A percentile compares a stretch with the other conserved stretches of the same genome.
Evolutionary conservation across 1,140 invertebrate genomes (phyloP).

Genomic region (Cyrtorhinus lividipennis): DNA sequence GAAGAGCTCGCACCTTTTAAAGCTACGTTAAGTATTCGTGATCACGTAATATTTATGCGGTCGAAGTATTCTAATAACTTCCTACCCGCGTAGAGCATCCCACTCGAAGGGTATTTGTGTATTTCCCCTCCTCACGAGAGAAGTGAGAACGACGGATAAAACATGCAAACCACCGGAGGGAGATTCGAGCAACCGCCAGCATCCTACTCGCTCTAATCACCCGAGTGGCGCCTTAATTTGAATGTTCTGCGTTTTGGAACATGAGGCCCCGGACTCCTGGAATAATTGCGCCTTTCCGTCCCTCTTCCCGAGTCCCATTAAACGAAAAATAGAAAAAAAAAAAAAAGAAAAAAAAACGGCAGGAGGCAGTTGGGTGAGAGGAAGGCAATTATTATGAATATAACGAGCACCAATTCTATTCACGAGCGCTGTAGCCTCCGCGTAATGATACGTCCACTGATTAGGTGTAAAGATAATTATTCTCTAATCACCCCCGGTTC

Average conservation of each 20-base stretch:
- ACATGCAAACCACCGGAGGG: neutral
- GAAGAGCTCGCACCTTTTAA: no score
- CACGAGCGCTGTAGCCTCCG: neutral
- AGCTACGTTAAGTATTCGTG: neutral
- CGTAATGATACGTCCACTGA: neutral
- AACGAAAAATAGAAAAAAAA: neutral
- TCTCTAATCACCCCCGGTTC: neutral
- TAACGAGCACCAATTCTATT: slow-evolving; percentile 9
- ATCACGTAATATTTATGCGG: neutral
- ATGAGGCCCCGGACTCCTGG: neutral
- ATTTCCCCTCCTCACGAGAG: neutral
- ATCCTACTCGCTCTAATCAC: slow-evolving; percentile 1
- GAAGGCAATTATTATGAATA: neutral
- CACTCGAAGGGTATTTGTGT: neutral
- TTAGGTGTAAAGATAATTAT: neutral
- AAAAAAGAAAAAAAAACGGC: neutral
- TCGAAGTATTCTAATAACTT: neutral
- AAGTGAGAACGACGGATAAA: neutral
- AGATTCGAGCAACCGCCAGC: neutral
- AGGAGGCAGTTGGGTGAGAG: neutral
- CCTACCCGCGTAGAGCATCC: neutral
- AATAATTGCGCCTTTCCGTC: slow-evolving; percentile 3
- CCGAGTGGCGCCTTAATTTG: slow-evolving; percentile 5
- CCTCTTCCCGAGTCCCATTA: neutral
- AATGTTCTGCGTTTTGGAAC: slow-evolving; percentile 7